A percentile compares a stretch with the other conserved stretches of the same genome.
Conservation (phyloP, 2,888 invertebrate genomes). For the Ecliptopera silaceata region DNA sequence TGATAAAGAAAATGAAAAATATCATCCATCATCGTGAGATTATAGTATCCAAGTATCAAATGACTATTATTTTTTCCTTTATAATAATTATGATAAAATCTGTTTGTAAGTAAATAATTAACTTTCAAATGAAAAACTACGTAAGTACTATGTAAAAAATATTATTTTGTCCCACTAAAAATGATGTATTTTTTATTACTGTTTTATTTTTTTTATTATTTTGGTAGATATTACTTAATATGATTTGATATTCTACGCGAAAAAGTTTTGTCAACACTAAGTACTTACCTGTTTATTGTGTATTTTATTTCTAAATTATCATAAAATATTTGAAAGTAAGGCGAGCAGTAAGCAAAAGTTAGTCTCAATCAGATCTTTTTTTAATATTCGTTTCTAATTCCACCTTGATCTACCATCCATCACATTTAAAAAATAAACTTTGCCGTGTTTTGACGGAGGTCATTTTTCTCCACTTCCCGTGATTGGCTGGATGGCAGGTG, state of each 20-base stretch:
- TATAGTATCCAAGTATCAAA: slow-evolving; percentile 8
- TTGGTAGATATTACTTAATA: no score
- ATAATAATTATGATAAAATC: not conserved
- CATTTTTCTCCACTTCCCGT: slow-evolving; percentile 59
- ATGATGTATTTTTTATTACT: no score
- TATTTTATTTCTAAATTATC: no score
- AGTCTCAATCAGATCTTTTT: slow-evolving; percentile 27
- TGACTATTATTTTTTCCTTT: not conserved
- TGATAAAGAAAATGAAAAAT: not conserved
- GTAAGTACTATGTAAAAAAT: no score
- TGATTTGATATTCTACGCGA: no score
- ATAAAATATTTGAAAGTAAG: not conserved
- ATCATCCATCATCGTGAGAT: slow-evolving; percentile 4
- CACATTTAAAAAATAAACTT: slow-evolving; percentile 47
- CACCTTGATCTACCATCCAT: slow-evolving; percentile 54
- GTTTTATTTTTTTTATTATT: no score
- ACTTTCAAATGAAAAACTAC: no score
- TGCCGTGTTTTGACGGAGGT: slow-evolving; percentile 48
- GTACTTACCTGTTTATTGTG: no score
- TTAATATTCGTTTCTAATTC: slow-evolving; percentile 46
- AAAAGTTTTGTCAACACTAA: not conserved
- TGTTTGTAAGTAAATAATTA: not conserved
- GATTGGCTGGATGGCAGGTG: slow-evolving; percentile 62
- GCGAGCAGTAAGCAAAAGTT: not conserved
- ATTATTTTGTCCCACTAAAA: no score